These are phyloP conservation scores for Oscheius myriophilus DNA, from an alignment of 2,888 invertebrate species.

Conservation along the genomic window DNA sequence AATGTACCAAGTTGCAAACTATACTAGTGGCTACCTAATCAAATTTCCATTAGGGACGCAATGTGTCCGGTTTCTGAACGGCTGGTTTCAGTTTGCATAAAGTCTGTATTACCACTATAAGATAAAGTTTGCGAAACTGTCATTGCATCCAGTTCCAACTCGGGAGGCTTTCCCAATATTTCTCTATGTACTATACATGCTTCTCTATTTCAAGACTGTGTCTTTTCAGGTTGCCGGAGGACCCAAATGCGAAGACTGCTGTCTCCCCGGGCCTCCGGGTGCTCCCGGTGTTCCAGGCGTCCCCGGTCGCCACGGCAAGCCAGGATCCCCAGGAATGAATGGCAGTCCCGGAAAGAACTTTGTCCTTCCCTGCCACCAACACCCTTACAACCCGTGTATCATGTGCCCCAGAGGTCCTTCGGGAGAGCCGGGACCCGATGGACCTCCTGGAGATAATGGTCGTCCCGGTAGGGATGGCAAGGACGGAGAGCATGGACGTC, in stretches of 20 bases:
- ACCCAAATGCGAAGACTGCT: slow-evolving; percentile 52
- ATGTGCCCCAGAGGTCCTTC: slow-evolving; percentile 48
- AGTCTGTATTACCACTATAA: too few species aligned
- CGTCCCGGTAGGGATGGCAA: slow-evolving; percentile 36
- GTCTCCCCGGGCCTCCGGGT: slow-evolving; percentile 59
- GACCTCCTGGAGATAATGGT: slow-evolving; percentile 22
- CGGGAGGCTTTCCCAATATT: too few species aligned
- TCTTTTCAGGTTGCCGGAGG: neutral
- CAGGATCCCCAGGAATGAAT: slow-evolving; percentile 14
- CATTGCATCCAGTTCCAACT: too few species aligned
- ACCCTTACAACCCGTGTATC: slow-evolving; percentile 27
- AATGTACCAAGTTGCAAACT: too few species aligned
- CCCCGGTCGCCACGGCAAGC: slow-evolving; percentile 19
- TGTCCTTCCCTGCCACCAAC: slow-evolving; percentile 33
- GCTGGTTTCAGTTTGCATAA: too few species aligned
- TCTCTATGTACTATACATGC: too few species aligned
- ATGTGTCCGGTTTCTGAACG: too few species aligned
- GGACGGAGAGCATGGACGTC: slow-evolving; percentile 41
- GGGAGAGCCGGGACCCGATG: slow-evolving; percentile 42
- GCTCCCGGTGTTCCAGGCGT: slow-evolving; percentile 23
- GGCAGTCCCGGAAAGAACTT: slow-evolving; percentile 36
- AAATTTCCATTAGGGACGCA: too few species aligned
- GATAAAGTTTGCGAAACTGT: too few species aligned
- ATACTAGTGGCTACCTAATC: too few species aligned
- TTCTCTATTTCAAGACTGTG: too few species aligned